Percentiles rank a stretch among this genome's conserved stretches.
phyloP scores from a whole-genome alignment of 2,797 vertebrate species.

The Eleutherodactylus coqui region DNA sequence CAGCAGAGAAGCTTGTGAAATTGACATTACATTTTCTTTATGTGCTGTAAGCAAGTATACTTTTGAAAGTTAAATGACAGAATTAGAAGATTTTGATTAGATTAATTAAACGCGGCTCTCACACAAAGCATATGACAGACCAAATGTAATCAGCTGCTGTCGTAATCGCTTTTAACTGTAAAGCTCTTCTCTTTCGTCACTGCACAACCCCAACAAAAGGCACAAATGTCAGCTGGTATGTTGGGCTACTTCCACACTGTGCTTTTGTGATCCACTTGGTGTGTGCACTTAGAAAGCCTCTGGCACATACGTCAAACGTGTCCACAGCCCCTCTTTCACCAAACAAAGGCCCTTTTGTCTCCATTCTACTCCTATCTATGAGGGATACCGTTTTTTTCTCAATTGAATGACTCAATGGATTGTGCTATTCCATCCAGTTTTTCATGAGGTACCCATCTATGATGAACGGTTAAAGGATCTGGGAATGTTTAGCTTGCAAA shows the following conservation, averaged over 20 bases:
- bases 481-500: too few relatives aligned
- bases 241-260: neutral
- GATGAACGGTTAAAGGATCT: too few relatives aligned
- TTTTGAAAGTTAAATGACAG: constrained; percentile 57
- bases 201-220: neutral
- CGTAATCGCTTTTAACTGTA: constrained; percentile 30
- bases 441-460: too few relatives aligned
- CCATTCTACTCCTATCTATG: too few relatives aligned
- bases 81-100: constrained; percentile 47
- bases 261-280: too few relatives aligned
- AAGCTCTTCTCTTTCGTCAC: neutral
- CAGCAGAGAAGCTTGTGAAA: constrained; percentile 60
- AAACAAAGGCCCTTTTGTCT: too few relatives aligned
- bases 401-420: too few relatives aligned
- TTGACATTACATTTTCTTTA: constrained; percentile 63
- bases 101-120: constrained; percentile 61
- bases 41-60: constrained; percentile 62
- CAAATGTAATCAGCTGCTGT: constrained; percentile 54
- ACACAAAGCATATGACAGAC: constrained; percentile 58
- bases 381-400: too few relatives aligned
- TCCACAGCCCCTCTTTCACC: too few relatives aligned
- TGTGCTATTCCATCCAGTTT: too few relatives aligned
- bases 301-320: too few relatives aligned
- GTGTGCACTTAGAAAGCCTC: too few relatives aligned
- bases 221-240: neutral